Base-by-base conservation (phyloP, 2,113 vertebrate genomes). In the Pyrgilauda ruficollis region DNA sequence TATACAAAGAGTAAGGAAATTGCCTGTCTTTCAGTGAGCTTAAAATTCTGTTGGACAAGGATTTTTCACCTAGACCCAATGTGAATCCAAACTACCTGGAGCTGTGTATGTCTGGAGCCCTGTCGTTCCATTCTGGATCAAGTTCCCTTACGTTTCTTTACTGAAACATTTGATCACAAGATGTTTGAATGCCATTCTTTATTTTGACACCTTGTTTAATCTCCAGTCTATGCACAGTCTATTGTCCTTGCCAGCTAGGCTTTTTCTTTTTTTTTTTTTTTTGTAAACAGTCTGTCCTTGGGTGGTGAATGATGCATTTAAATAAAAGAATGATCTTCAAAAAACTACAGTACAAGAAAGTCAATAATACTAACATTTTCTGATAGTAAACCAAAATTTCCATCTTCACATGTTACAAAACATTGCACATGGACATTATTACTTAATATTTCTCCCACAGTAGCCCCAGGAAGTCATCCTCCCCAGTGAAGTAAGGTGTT, bases 91-190 rank as follows among this genome's bases (percentile, higher is more conserved):
- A 6, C n/a, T 73, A 39, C 26, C 22, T 43, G 44, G 56, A 89
- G 21, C 8, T 67, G 13, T 33, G 11, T 47, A 12, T 52, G 9
- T 52, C 55, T 46, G 76, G 14, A 79, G 49, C 3, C 18, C 35
- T 39, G 8, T 50, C 1, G 0, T 75, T 47, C n/a, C 0, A 0
- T 28, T 55, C 31, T 15, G 47, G 30, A 41, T 33, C 31, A 59
- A 50, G 35, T 67, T 70, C 6, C 22, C 35, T 28, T 39, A 14
- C 13, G 6, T 63, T 85, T 76, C 41, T 73, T 68, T 37, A 70
- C 31, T 58, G 50, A 70, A 8, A 12, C 0, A 2, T 74, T 87
- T 74, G 20, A 22, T 70, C 10, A 50, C 33, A 78, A 56, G 13
- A 80, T 55, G 8, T 39, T 91, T 66, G 61, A 81, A 59, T 33